phyloP scores from a whole-genome alignment of 2,888 invertebrate genomes.

The Yponomeuta cagnagella region DNA sequence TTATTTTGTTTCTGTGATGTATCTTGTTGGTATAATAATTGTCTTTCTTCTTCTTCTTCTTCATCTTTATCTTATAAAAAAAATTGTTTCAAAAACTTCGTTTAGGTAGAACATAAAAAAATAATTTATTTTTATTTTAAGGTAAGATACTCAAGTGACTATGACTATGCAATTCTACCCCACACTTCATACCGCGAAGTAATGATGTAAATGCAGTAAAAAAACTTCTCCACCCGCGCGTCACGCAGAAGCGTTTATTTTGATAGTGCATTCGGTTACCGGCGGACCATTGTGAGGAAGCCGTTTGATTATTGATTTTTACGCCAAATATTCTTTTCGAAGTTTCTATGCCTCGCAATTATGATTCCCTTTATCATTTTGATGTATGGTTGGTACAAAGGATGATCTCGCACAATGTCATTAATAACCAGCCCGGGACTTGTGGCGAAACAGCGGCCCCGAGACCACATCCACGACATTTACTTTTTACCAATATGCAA shows the following conservation, averaged over 20 bases:
- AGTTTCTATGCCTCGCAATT: slow-evolving; percentile 63
- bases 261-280: slow-evolving; percentile 68
- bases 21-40: too few relatives aligned
- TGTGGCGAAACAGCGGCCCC: slow-evolving; percentile 47
- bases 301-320: slow-evolving; percentile 74
- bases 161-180: slow-evolving; percentile 43
- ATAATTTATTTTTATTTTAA: too few relatives aligned
- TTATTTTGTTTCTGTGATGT: too few relatives aligned
- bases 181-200: slow-evolving; percentile 39
- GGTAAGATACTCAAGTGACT: background rate
- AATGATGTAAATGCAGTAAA: slow-evolving; percentile 44
- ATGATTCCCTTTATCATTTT: slow-evolving; percentile 60
- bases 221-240: slow-evolving; percentile 62
- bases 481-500: slow-evolving; percentile 4
- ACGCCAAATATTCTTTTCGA: slow-evolving; percentile 69
- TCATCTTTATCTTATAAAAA: too few relatives aligned
- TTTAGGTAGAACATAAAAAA: too few relatives aligned
- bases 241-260: slow-evolving; percentile 65
- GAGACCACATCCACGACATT: background rate
- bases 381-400: slow-evolving; percentile 53
- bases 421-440: slow-evolving; percentile 70
- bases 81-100: too few relatives aligned
- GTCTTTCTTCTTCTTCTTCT: too few relatives aligned
- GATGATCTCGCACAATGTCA: slow-evolving; percentile 56
- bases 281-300: slow-evolving; percentile 57